phyloP scores from a whole-genome alignment of 2,797 vertebrate genomes.

The Pterois miles region DNA sequence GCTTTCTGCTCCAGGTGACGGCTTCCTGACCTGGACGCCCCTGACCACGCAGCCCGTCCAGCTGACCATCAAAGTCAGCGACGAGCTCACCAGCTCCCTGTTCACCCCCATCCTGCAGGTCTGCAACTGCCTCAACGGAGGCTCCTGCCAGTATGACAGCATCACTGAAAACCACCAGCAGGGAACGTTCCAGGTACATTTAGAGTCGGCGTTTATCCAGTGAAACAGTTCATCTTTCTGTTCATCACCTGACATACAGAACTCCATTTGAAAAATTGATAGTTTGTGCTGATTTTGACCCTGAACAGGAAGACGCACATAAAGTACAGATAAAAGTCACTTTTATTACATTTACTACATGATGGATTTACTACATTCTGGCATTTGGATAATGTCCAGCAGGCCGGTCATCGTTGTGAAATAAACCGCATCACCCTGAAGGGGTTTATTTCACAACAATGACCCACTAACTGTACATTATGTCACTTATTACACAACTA shows the following conservation, averaged over 20 bases:
- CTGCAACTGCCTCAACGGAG: slow-evolving; percentile 86
- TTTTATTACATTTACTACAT: too few relatives aligned
- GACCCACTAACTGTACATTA: too few relatives aligned
- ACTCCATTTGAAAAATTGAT: neutral
- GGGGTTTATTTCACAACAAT: too few relatives aligned
- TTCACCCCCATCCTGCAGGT: slow-evolving; percentile 81
- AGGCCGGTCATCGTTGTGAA: too few relatives aligned
- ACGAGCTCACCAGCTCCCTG: slow-evolving; percentile 77
- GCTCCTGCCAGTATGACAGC: slow-evolving; percentile 82
- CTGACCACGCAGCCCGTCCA: slow-evolving; percentile 70
- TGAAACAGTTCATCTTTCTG: neutral
- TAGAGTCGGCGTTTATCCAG: neutral
- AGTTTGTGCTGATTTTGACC: neutral
- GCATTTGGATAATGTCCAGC: too few relatives aligned
- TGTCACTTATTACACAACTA: too few relatives aligned
- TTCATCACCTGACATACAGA: neutral
- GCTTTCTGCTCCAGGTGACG: slow-evolving; percentile 64
- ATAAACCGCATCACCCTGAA: too few relatives aligned
- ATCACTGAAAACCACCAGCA: slow-evolving; percentile 77
- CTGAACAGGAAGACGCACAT: neutral
- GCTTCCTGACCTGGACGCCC: slow-evolving; percentile 81
- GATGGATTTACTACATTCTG: too few relatives aligned
- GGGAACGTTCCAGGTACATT: slow-evolving; percentile 84
- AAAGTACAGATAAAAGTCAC: too few relatives aligned
- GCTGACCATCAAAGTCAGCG: slow-evolving; percentile 81